Base-by-base conservation (phyloP, 1,140 invertebrate genomes). In the Dinoponera quadriceps region DNA sequence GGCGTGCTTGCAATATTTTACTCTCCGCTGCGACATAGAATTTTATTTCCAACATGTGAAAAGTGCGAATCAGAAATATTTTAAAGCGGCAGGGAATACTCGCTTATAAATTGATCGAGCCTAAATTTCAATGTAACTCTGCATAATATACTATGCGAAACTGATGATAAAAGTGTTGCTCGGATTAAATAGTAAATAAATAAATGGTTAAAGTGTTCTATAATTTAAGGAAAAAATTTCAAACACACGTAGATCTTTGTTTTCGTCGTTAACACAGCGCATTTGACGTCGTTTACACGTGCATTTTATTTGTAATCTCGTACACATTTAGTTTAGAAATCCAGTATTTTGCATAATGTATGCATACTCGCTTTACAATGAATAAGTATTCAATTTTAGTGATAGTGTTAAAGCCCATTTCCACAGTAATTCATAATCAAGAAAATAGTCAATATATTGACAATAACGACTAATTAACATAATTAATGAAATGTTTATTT, bases 381-480 rank as follows among this genome's bases (percentile, higher is more conserved):
- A 57, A 59, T n/a, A 14, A 27, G 18, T 72, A 2, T 73, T 38
- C 9, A 59, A 3, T 73, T 73, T 3, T 73, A 38, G 33, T 44
- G 16, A 0, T 51, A 54, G 18, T 9, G 29, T 48, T 4, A 4
- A 20, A 66, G 16, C 22, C n/a, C 54, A 9, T 54, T 16, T 16
- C 38, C 55, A n/a, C n/a, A n/a, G n/a, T n/a, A n/a, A n/a, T 20
- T 55, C 55, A 48, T 72, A 38, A 2, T 13, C 0, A 22, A 3
- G 18, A 57, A 73, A 73, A 25, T 73, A 25, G 11, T 18, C 57
- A 72, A 44, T 38, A 57, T 38, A 57, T 55, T 55, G 5, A 9
- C 33, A 54, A 16, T 72, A 38, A 38, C 33, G 11, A 4, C 57
- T 57, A 38, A 3, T 33, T 29, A 33, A n/a, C 27, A 3, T 29